Evolutionary conservation across 2,888 invertebrate species (phyloP).

Genomic region (Arctia plantaginis): DNA sequence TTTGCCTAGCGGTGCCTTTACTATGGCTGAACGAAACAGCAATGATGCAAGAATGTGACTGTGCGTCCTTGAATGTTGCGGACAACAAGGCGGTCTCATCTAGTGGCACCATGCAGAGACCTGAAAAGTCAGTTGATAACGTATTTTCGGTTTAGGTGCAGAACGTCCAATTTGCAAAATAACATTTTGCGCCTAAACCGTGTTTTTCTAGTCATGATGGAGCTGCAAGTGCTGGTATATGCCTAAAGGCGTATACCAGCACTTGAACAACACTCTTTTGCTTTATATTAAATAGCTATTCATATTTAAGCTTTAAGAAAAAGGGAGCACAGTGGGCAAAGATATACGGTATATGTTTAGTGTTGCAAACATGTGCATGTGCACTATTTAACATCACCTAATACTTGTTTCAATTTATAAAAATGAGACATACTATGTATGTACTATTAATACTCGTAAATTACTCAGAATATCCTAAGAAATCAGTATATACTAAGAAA

Average conservation of each 20-base stretch:
- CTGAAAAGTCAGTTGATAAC: slow-evolving; percentile 5
- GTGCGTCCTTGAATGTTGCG: slow-evolving; percentile 60
- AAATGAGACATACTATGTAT: no score
- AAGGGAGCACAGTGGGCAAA: not conserved
- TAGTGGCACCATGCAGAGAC: slow-evolving; percentile 47
- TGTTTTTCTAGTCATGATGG: not conserved
- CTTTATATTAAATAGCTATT: not conserved
- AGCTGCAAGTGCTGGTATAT: not conserved
- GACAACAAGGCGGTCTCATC: slow-evolving; percentile 56
- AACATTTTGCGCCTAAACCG: not conserved
- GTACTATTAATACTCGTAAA: no score
- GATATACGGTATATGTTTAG: not conserved
- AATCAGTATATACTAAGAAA: not conserved
- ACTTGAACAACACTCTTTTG: not conserved
- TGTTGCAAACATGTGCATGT: not conserved
- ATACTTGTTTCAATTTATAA: no score
- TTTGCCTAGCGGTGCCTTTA: slow-evolving; percentile 70
- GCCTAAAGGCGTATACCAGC: not conserved
- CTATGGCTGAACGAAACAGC: slow-evolving; percentile 64
- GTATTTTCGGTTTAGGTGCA: not conserved
- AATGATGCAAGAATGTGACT: slow-evolving; percentile 68
- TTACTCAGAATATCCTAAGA: not conserved
- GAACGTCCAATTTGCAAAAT: not conserved
- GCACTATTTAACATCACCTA: not conserved
- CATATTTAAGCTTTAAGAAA: not conserved